Base-by-base conservation (phyloP, 2,888 invertebrate genomes). In the Vanessa cardui region DNA sequence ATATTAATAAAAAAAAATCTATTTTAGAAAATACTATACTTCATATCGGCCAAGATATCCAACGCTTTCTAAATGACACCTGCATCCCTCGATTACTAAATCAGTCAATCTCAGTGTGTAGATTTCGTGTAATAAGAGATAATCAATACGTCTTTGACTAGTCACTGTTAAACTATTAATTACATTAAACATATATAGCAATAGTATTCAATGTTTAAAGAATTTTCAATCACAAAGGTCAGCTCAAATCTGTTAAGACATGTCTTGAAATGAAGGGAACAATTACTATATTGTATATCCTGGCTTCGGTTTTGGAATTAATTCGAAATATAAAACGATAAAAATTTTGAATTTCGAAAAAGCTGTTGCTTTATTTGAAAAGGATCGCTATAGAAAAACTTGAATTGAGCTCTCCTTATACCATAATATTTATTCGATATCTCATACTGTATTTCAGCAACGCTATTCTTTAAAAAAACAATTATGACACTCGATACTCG, bases 371-470 rank as follows among this genome's bases (percentile, higher is more conserved):
- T 39, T 39, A 12, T 12, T 12, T 3, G 39, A 39, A 39, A 39
- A 39, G 12, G 49, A 20, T 5, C 15, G 5, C 18, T n/a, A 49
- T 33, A 3, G 18, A 58, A n/a, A 12, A 16, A n/a, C 39, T 52
- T 46, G 49, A 63, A 52, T 67, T 67, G 67, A 67, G 67, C 67
- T 63, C 18, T 33, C 62, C 67, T 67, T 63, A 31, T 46, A 49
- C n/a, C 21, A 58, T 46, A 62, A 54, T 49, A 45, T 62, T 62
- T 44, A 33, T 31, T 58, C 49, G 62, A 20, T 62, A 58, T 58
- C 49, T 31, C 15, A 21, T 26, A 16, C 12, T 26, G 26, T 12
- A 39, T 9, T 39, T 39, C 39, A 12, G 39, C 12, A 39, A 39
- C 12, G 39, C 12, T 39, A 12, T 39, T 39, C 39, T 9, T 39